These are phyloP conservation scores for Aspidapion aeneum DNA, from an alignment of 2,888 invertebrate genomes.

Conservation along the genomic window DNA sequence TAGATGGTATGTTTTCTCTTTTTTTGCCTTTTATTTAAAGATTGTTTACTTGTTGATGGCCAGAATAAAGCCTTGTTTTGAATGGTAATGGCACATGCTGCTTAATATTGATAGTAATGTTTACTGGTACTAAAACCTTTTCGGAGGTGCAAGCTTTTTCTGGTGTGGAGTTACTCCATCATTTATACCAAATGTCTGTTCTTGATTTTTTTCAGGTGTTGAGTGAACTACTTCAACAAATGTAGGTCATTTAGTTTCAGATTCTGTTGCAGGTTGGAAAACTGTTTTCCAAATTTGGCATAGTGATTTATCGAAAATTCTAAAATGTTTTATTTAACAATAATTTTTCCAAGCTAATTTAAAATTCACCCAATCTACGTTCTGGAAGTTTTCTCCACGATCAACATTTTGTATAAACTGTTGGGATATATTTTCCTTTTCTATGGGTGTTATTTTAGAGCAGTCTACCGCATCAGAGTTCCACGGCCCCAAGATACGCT, in stretches of 20 bases:
- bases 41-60: not conserved
- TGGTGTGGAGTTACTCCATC: not conserved
- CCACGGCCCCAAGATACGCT: constrained; percentile 26
- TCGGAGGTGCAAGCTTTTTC: not conserved
- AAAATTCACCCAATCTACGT: not conserved
- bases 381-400: not conserved
- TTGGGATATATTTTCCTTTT: too few relatives aligned
- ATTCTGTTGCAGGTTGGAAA: not conserved
- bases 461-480: constrained; percentile 18
- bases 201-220: not conserved
- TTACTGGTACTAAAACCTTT: not conserved
- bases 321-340: not conserved
- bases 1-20: not conserved
- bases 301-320: not conserved
- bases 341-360: not conserved
- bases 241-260: not conserved
- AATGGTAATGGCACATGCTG: not conserved
- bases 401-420: too few relatives aligned
- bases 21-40: not conserved
- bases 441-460: too few relatives aligned
- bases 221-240: not conserved
- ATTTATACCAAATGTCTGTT: not conserved
- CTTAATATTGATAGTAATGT: not conserved
- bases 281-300: not conserved
- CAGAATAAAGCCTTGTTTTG: not conserved